Conservation (phyloP, 2,888 invertebrate genomes). For the Ganaspis brasiliensis region DNA sequence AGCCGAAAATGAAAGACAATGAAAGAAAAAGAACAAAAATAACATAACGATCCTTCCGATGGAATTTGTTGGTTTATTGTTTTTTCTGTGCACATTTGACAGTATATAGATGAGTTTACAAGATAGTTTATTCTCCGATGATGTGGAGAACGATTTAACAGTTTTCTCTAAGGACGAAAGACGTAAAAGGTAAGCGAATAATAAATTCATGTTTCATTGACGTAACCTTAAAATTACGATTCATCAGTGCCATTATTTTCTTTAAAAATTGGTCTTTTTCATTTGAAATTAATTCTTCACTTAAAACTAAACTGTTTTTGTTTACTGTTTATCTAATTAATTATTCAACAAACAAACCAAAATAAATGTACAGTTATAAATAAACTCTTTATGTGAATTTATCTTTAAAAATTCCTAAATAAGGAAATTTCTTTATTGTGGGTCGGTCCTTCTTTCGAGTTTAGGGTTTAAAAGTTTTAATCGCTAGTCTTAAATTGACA, state of each 20-base stretch:
- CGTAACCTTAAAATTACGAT: slow-evolving; percentile 26
- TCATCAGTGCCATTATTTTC: neutral
- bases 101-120: slow-evolving; percentile 73
- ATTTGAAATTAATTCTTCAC: too few relatives aligned
- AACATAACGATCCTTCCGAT: slow-evolving; percentile 9
- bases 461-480: too few relatives aligned
- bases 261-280: neutral
- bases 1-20: too few relatives aligned
- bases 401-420: too few relatives aligned
- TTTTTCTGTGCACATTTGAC: slow-evolving; percentile 24
- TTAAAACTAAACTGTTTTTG: too few relatives aligned
- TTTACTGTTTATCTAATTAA: too few relatives aligned
- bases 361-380: too few relatives aligned
- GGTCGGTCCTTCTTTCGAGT: too few relatives aligned
- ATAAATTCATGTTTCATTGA: slow-evolving; percentile 57
- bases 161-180: slow-evolving; percentile 71
- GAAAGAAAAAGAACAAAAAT: too few relatives aligned
- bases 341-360: neutral
- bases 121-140: slow-evolving; percentile 74
- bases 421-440: too few relatives aligned
- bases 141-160: slow-evolving; percentile 76
- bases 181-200: slow-evolving; percentile 73
- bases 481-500: too few relatives aligned
- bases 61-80: slow-evolving; percentile 12
- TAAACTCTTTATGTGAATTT: too few relatives aligned